Percentiles rank a stretch among this genome's conserved stretches.
Conservation (phyloP, 2,888 invertebrate species). For the Pilophorus perplexus region DNA sequence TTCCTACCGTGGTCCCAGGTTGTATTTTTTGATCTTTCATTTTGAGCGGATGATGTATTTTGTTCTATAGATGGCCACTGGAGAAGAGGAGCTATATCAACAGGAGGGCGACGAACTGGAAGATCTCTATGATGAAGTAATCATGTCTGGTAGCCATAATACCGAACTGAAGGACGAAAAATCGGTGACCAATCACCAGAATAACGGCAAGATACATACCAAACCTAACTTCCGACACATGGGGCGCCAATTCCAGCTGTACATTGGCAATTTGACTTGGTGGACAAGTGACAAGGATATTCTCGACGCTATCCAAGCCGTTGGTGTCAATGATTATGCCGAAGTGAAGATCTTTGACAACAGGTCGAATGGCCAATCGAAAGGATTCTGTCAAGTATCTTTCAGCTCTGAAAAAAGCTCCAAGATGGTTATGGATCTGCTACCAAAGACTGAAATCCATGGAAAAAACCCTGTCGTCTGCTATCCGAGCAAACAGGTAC, state of each 20-base stretch:
- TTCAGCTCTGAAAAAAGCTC: slow-evolving; percentile 90
- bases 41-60: too few species aligned
- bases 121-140: slow-evolving; percentile 34
- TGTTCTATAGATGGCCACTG: slow-evolving; percentile 20
- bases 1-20: too few species aligned
- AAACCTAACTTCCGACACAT: not conserved
- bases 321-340: slow-evolving; percentile 89
- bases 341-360: slow-evolving; percentile 99
- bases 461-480: slow-evolving; percentile 94
- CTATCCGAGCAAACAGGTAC: slow-evolving; percentile 87
- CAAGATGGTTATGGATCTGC: slow-evolving; percentile 83
- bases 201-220: slow-evolving; percentile 7
- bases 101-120: slow-evolving; percentile 22
- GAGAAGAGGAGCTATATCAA: slow-evolving; percentile 24
- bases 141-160: slow-evolving; percentile 27
- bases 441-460: slow-evolving; percentile 91
- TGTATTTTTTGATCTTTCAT: too few species aligned
- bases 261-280: slow-evolving; percentile 98
- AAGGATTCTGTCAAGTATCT: slow-evolving; percentile 95
- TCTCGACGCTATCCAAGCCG: slow-evolving; percentile 77
- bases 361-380: slow-evolving; percentile 96
- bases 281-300: slow-evolving; percentile 98
- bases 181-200: not conserved
- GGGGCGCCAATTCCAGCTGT: slow-evolving; percentile 72
- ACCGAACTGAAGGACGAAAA: not conserved